A percentile compares a stretch with the other conserved stretches of the same genome.
phyloP scores from a whole-genome alignment of 2,113 vertebrate genomes.

The Anseranas semipalmata region DNA sequence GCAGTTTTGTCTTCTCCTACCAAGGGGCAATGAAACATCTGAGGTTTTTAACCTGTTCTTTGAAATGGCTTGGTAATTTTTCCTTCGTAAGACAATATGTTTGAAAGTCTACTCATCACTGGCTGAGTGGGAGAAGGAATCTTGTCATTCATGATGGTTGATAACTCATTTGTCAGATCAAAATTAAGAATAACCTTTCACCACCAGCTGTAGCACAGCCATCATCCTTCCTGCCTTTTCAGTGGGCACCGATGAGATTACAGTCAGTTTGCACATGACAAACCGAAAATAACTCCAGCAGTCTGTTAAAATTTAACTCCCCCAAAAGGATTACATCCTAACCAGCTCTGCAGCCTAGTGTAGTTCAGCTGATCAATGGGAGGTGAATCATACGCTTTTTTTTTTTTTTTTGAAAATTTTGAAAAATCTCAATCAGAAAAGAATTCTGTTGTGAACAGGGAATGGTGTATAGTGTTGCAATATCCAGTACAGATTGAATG shows the following conservation, averaged over 20 bases:
- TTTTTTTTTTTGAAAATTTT: slow-evolving; percentile 15
- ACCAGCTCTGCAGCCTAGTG: neutral
- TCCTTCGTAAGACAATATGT: neutral
- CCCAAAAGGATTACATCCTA: slow-evolving; percentile 37
- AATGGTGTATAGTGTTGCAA: neutral
- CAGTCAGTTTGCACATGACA: slow-evolving; percentile 37
- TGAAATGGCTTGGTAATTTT: slow-evolving; percentile 23
- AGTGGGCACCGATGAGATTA: slow-evolving; percentile 22
- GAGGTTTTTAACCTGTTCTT: slow-evolving; percentile 13
- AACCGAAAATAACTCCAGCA: slow-evolving; percentile 52
- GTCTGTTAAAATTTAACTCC: slow-evolving; percentile 59
- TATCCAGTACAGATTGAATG: neutral
- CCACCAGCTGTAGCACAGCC: slow-evolving; percentile 28
- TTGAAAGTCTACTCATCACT: slow-evolving; percentile 8
- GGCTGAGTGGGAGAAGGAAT: slow-evolving; percentile 44
- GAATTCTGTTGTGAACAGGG: neutral
- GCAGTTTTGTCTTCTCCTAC: neutral
- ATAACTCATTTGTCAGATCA: slow-evolving; percentile 26
- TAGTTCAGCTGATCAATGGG: slow-evolving; percentile 58
- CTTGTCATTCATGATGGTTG: slow-evolving; percentile 38
- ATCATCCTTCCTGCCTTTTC: slow-evolving; percentile 37
- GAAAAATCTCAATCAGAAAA: neutral
- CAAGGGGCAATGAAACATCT: neutral
- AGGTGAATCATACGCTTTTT: slow-evolving; percentile 38
- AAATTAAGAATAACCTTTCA: slow-evolving; percentile 58